Evolutionary conservation across 2,888 invertebrate species (phyloP), one percentile per base, ranked within the genome.

Genomic region (Dolichopus griseipennis): DNA sequence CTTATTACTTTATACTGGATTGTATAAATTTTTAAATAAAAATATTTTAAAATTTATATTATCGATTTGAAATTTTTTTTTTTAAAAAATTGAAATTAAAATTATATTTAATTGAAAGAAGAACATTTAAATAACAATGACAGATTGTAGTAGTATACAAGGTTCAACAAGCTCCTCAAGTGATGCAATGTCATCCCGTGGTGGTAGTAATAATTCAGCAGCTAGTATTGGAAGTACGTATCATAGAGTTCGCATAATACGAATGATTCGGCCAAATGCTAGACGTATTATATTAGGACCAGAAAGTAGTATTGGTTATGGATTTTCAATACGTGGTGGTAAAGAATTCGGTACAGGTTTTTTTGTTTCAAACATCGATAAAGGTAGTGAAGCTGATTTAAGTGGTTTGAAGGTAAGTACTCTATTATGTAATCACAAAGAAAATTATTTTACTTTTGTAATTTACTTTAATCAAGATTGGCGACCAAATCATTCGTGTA

Each of bases 271-370:
- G 66, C 85, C 84, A 66, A 82, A 81, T 69, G 81, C 83, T 61
- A 80, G 83, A 5, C 81, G 82, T 2, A 76, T 83, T 66, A 77
- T 85, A 52, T 79, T 84, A 63, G 82, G 84, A 67, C 83, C 85
- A 1, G 85, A 86, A 71, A 75, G 74, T 22, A 84, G 83, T 68
- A 87, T 89, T 7, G 88, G 88, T 22, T 90, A 90, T 75, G 93
- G 93, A 0, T 93, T 94, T 80, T 89, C 92, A 2, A 82, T 94
- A 68, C 85, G 93, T 4, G 93, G 93, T 37, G 96, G 97, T 20
- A 86, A 89, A 72, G 97, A 97, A 78, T 93, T 95, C 78, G 91
- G 92, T 33, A 92, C 94, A 0, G 97, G 97, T 41, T 92, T 96
- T 82, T 96, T 93, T 82, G 89, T 97, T 69, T 93, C 95, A 27